These are phyloP conservation scores for Caenorhabditis sp. DNA, from an alignment of 2,888 invertebrate species.

Conservation along the genomic window DNA sequence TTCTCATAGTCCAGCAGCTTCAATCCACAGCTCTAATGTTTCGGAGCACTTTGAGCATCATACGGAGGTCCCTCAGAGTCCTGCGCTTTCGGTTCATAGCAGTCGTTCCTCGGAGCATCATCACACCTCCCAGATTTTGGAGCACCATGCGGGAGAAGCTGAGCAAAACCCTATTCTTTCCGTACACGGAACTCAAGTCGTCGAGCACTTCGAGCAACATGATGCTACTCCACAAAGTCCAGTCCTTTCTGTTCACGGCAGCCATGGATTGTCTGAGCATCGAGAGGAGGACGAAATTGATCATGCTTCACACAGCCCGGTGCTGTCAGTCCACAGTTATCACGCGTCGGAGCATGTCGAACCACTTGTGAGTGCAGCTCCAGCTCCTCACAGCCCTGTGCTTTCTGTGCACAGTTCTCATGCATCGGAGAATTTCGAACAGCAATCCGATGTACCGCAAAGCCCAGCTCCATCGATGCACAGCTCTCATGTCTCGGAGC, in stretches of 20 bases:
- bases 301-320: constrained; percentile 14
- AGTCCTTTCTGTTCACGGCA: constrained; percentile 20
- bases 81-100: neutral
- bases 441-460: neutral
- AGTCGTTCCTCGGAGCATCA: neutral
- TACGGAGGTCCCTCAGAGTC: neutral
- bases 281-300: constrained; percentile 1
- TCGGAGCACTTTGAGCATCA: neutral
- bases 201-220: constrained; percentile 23
- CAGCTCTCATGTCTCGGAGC: constrained; percentile 5
- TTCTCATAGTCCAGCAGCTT: constrained; percentile 4
- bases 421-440: neutral
- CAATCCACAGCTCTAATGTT: neutral
- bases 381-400: neutral
- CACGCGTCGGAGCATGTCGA: constrained; percentile 4
- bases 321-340: constrained; percentile 6
- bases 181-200: constrained; percentile 33
- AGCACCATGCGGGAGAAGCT: constrained; percentile 3
- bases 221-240: constrained; percentile 34
- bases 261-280: neutral
- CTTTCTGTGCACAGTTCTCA: neutral
- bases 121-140: neutral
- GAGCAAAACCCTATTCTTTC: constrained; percentile 14
- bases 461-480: constrained; percentile 6
- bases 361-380: neutral